Base-by-base conservation (phyloP, 2,797 vertebrate genomes). In the Cossypha caffra region DNA sequence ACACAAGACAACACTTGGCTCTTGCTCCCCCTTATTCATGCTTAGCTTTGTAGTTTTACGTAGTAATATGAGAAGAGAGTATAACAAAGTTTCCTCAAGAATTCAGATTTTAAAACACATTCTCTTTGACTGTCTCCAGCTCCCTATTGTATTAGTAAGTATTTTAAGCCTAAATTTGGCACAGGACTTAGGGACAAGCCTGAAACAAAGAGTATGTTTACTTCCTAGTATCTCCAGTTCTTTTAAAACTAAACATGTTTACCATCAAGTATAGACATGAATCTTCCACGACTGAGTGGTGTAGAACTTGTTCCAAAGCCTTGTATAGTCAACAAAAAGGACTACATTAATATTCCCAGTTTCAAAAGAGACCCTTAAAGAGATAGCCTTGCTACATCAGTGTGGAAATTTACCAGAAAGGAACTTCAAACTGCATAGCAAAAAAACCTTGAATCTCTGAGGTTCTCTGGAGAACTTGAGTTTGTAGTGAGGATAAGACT, bases 111-210 rank as follows among this genome's bases (percentile, higher is more conserved):
- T 61, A 47, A 87, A 90, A 87, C 38, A 79, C 86, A 84, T 54
- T 52, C 13, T 20, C 16, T 93, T 66, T 83, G 45, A 61, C 52
- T 74, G 12, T 90, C 42, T 91, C 78, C 71, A 83, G 58, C 11
- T 82, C 11, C 50, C 42, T 47, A 58, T 54, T 91, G 48, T 92
- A 88, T 80, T 75, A 87, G 61, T 62, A 92, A 95, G 92, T 72
- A 85, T 77, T 76, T 92, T 69, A 92, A 94, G 26, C 2, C 28
- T 42, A 42, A 18, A 74, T 74, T 85, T 95, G 81, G 45, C 74
- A 83, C 77, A 82, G 31, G 12, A 71, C 11, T 77, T 71, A 47
- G 40, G 28, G 7, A 54, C 21, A 72, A 91, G 28, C 8, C 42
- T 74, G 63, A 85, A 85, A 43, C 18, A 71, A 85, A 80, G n/a